phyloP scores from a whole-genome alignment of 2,797 vertebrate species.

The Stomatorhinus walkeri region DNA sequence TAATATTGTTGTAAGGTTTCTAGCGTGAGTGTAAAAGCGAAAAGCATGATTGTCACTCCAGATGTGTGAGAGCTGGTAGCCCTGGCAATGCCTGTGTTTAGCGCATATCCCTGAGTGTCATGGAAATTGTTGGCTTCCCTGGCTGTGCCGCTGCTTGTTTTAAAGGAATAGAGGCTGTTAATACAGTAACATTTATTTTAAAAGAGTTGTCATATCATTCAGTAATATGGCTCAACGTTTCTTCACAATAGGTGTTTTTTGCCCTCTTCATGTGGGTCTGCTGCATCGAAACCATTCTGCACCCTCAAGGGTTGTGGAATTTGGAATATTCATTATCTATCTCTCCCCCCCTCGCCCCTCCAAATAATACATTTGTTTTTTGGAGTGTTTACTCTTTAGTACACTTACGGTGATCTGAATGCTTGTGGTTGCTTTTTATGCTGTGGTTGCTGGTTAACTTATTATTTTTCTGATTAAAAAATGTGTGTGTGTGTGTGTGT shows the following conservation, averaged over 20 bases:
- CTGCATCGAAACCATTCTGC: background rate
- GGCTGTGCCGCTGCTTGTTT: background rate
- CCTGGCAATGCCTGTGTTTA: background rate
- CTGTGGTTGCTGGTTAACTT: background rate
- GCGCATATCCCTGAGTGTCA: background rate
- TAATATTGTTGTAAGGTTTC: background rate
- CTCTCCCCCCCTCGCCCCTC: too few species aligned
- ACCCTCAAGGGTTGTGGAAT: background rate
- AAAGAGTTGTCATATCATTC: background rate
- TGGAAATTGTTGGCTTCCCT: background rate
- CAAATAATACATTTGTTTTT: background rate
- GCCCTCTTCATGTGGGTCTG: background rate
- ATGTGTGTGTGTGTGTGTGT: too few species aligned
- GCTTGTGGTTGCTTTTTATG: background rate
- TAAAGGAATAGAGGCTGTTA: background rate
- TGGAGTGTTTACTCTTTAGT: background rate
- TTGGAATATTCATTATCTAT: background rate
- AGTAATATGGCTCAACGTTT: background rate
- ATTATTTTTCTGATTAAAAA: background rate
- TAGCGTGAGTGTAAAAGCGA: background rate
- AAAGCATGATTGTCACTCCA: background rate
- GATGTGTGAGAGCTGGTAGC: background rate
- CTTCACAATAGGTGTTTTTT: background rate
- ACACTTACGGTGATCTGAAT: background rate
- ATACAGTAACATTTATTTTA: background rate